Evolutionary conservation across 2,888 invertebrate genomes (phyloP).

Genomic region (Apotomis capreana): DNA sequence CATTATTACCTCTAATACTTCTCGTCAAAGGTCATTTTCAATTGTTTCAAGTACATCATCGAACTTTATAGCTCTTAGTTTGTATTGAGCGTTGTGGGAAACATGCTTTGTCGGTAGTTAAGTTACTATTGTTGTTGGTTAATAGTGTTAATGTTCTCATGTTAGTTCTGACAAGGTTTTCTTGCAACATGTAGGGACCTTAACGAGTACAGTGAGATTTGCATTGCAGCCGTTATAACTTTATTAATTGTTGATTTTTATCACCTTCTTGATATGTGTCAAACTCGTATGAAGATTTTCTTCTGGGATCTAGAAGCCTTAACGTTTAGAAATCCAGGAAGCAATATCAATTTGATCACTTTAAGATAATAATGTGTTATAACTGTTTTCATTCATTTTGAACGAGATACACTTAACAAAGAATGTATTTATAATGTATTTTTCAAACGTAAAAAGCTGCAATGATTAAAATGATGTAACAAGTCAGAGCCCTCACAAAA

Average conservation of each 20-base stretch:
- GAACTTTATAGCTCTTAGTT: slow-evolving; percentile 47
- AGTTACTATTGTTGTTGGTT: slow-evolving; percentile 58
- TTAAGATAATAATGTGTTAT: background rate
- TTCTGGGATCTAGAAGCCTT: no score
- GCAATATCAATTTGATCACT: background rate
- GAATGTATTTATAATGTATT: background rate
- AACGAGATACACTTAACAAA: slow-evolving; percentile 1
- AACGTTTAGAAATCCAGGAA: background rate
- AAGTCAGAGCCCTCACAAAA: slow-evolving; percentile 37
- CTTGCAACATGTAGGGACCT: slow-evolving; percentile 52
- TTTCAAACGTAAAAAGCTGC: slow-evolving; percentile 13
- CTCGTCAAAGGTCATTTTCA: slow-evolving; percentile 46
- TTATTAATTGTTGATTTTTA: background rate
- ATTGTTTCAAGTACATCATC: slow-evolving; percentile 42
- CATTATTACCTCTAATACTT: slow-evolving; percentile 44
- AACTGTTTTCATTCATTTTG: background rate
- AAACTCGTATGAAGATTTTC: no score
- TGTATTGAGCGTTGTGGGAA: slow-evolving; percentile 64
- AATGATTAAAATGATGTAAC: slow-evolving; percentile 29
- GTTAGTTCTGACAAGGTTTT: slow-evolving; percentile 55
- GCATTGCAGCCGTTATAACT: background rate
- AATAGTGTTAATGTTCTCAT: slow-evolving; percentile 51
- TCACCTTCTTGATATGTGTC: background rate
- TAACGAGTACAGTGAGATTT: slow-evolving; percentile 13
- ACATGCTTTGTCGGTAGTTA: slow-evolving; percentile 57